Conservation (phyloP, 2,888 invertebrate species). For the Lepidochitona cinerea region DNA sequence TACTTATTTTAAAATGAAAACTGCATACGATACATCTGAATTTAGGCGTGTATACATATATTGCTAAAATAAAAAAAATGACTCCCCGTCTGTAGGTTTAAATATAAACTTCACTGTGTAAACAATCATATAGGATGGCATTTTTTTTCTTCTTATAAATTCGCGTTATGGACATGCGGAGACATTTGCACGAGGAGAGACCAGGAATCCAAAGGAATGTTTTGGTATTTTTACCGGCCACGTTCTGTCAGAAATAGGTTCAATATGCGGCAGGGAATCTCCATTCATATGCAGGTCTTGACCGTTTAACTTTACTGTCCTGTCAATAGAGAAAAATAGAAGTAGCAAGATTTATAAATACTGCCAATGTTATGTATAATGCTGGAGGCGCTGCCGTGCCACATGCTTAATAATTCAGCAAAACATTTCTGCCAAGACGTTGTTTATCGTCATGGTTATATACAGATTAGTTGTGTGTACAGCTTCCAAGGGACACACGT, state of each 20-base stretch:
- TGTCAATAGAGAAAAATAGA: neutral
- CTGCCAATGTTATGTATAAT: too few species aligned
- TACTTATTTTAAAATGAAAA: neutral
- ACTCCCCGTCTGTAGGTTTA: too few species aligned
- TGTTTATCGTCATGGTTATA: too few species aligned
- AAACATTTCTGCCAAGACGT: too few species aligned
- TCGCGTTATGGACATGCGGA: neutral
- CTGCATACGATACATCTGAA: neutral
- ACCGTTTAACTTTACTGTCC: neutral
- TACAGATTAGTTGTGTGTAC: too few species aligned
- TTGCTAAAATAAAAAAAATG: too few species aligned
- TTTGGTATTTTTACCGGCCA: neutral
- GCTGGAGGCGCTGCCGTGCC: too few species aligned
- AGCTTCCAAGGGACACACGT: too few species aligned
- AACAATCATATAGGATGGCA: too few species aligned
- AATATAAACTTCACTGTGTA: too few species aligned
- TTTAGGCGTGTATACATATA: neutral
- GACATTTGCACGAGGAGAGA: neutral
- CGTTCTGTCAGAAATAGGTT: neutral
- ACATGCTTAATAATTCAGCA: too few species aligned
- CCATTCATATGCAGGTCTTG: slow-evolving; percentile 1
- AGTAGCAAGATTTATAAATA: too few species aligned
- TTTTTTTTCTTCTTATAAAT: neutral
- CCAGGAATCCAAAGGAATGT: neutral
- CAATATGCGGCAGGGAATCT: neutral